Percentiles rank a stretch among this genome's conserved stretches.
phyloP scores from a whole-genome alignment of 2,113 vertebrate genomes.

The Chionis minor region DNA sequence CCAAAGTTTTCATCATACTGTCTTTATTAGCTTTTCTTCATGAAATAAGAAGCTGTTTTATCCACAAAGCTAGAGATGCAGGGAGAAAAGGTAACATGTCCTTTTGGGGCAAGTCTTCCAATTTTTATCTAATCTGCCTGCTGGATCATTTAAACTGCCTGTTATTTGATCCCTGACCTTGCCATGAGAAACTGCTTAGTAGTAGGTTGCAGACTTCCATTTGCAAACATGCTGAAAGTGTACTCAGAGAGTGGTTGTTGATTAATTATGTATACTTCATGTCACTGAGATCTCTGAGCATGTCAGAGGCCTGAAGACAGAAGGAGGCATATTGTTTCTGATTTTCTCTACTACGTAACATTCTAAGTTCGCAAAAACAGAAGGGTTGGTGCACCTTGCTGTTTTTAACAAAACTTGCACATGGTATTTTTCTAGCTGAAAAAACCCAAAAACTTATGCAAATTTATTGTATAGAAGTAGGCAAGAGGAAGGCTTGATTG shows the following conservation, averaged over 20 bases:
- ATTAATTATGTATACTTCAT: conserved; percentile 64
- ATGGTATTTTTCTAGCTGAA: background rate
- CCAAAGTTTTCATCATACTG: background rate
- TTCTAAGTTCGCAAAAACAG: conserved; percentile 13
- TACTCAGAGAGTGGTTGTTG: conserved; percentile 40
- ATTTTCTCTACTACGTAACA: conserved; percentile 14
- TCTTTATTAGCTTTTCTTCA: background rate
- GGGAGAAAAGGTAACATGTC: background rate
- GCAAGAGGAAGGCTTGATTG: background rate
- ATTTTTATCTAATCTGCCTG: conserved; percentile 26
- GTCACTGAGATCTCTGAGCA: conserved; percentile 38
- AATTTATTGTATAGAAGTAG: background rate
- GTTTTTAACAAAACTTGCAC: background rate
- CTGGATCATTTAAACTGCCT: conserved; percentile 51
- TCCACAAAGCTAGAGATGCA: background rate
- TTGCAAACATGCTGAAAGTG: conserved; percentile 51
- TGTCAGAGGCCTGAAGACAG: conserved; percentile 4
- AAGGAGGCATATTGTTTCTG: conserved; percentile 16
- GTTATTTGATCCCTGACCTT: conserved; percentile 67
- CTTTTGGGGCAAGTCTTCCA: background rate
- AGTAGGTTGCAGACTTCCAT: conserved; percentile 34
- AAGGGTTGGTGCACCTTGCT: background rate
- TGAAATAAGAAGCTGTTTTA: background rate
- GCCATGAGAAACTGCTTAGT: conserved; percentile 48
- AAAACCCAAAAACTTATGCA: background rate